Conservation (phyloP, 1,140 invertebrate species). For the Drosophila ambigua region DNA sequence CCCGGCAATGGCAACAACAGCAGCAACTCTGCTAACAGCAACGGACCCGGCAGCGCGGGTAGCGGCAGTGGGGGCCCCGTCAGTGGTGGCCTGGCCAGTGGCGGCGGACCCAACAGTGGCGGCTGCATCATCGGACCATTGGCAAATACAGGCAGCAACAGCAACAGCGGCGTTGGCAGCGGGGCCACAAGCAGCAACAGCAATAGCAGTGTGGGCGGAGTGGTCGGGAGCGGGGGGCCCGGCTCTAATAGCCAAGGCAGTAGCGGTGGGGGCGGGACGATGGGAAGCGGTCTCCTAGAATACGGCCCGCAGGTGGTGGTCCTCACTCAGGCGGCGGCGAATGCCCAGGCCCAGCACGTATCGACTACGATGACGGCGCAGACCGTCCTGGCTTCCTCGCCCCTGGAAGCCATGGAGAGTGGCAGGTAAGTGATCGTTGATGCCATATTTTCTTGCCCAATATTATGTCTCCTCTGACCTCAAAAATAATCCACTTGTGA, state of each 20-base stretch:
- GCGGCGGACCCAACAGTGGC: constrained; percentile 46
- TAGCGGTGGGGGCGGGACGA: constrained; percentile 34
- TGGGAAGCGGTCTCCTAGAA: constrained; percentile 31
- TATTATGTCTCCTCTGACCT: no score
- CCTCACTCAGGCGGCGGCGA: constrained; percentile 22
- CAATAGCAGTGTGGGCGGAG: constrained; percentile 49
- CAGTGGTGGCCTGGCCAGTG: constrained; percentile 34
- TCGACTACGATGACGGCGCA: constrained; percentile 70
- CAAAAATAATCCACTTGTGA: not conserved
- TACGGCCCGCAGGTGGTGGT: constrained; percentile 48
- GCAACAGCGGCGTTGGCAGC: constrained; percentile 50
- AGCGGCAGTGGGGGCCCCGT: constrained; percentile 47
- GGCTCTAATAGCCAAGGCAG: constrained; percentile 41
- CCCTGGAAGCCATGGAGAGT: constrained; percentile 77
- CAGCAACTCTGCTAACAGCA: constrained; percentile 68
- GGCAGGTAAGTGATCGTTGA: constrained; percentile 57
- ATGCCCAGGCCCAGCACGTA: constrained; percentile 56
- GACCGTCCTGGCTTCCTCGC: constrained; percentile 63
- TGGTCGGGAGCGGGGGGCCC: constrained; percentile 32
- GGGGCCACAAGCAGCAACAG: constrained; percentile 47
- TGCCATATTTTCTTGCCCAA: no score
- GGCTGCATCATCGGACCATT: constrained; percentile 12
- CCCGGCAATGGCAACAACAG: constrained; percentile 46
- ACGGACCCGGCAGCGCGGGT: constrained; percentile 66
- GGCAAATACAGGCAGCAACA: constrained; percentile 14